A percentile compares a stretch with the other conserved stretches of the same genome.
These are phyloP conservation scores for Eulemur macaco DNA, from an alignment of 2,113 vertebrate species.

Conservation along the genomic window DNA sequence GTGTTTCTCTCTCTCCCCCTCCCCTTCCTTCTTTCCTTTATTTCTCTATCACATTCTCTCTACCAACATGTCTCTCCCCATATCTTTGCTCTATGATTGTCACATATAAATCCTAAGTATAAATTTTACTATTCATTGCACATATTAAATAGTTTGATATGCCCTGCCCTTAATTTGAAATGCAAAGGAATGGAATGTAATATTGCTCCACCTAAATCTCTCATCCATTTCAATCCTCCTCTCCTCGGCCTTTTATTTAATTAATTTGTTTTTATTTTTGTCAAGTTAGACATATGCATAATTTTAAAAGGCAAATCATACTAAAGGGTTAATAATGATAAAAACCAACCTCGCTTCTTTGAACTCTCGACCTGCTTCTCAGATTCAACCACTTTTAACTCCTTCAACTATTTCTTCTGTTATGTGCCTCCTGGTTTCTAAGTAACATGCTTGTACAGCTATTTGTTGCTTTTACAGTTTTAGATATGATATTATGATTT, in stretches of 20 bases:
- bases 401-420: background rate
- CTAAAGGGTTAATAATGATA: background rate
- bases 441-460: background rate
- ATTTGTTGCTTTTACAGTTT: conserved; percentile 37
- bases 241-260: background rate
- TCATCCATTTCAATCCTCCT: background rate
- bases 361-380: background rate
- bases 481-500: background rate
- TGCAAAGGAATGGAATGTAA: conserved; percentile 26
- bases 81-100: background rate
- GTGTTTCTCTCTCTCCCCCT: background rate
- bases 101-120: background rate
- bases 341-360: background rate
- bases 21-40: background rate
- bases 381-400: background rate
- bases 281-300: background rate
- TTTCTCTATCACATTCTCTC: background rate
- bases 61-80: background rate
- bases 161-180: conserved; percentile 59
- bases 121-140: background rate
- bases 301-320: conserved; percentile 26
- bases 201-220: background rate
- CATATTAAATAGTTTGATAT: background rate
- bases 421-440: background rate
- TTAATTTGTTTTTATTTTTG: conserved; percentile 26